A percentile compares a stretch with the other conserved stretches of the same genome.
Evolutionary conservation across 2,113 vertebrate genomes (phyloP).

Genomic region (Seriola aureovittata): DNA sequence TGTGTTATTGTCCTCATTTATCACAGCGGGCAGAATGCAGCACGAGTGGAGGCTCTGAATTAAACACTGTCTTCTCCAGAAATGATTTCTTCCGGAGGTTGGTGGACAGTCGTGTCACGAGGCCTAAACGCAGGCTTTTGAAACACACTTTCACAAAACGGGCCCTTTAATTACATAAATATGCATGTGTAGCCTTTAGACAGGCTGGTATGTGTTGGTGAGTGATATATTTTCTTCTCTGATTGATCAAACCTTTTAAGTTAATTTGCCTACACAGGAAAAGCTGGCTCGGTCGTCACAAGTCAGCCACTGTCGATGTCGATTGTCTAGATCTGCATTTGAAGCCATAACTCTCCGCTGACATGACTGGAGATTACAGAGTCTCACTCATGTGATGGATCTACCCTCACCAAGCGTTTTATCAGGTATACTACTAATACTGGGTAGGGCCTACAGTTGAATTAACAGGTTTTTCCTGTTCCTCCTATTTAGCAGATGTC

Average conservation of each 20-base stretch:
- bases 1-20: slow-evolving; percentile 53
- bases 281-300: neutral
- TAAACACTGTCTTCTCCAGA: neutral
- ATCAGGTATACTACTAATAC: neutral
- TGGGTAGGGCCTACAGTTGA: neutral
- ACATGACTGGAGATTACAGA: neutral
- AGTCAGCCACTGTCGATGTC: slow-evolving; percentile 20
- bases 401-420: neutral
- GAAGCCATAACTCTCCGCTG: slow-evolving; percentile 37
- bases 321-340: slow-evolving; percentile 22
- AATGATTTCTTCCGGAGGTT: neutral
- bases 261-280: slow-evolving; percentile 44
- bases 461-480: too few relatives aligned
- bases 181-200: slow-evolving; percentile 21
- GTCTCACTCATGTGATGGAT: slow-evolving; percentile 3
- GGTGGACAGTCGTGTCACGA: neutral
- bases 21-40: slow-evolving; percentile 23
- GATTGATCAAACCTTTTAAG: slow-evolving; percentile 70
- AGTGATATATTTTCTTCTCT: slow-evolving; percentile 42
- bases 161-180: slow-evolving; percentile 23
- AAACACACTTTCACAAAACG: slow-evolving; percentile 1
- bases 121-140: neutral
- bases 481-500: too few relatives aligned
- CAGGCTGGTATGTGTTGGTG: neutral
- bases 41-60: neutral